A percentile compares a stretch with the other conserved stretches of the same genome.
These are phyloP conservation scores for Drosophila crucigera DNA, from an alignment of 2,888 invertebrate species.

Conservation along the genomic window DNA sequence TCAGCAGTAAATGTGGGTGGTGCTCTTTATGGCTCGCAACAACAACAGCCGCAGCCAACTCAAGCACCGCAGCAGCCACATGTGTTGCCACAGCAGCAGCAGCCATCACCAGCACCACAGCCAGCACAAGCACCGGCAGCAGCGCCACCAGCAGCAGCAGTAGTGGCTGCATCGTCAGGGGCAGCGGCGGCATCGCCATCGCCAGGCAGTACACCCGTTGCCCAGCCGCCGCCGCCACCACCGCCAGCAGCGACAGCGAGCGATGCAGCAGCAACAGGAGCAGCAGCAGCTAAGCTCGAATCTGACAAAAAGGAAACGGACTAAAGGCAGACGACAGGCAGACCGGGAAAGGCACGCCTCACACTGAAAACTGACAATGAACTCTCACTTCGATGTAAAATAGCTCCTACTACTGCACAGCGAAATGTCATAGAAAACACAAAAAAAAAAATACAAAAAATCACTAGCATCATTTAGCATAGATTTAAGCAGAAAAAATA, in stretches of 20 bases:
- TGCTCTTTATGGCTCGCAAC: conserved; percentile 48
- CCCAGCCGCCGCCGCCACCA: conserved; percentile 31
- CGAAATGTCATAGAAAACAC: conserved; percentile 17
- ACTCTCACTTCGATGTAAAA: conserved; percentile 21
- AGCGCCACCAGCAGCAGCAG: conserved; percentile 42
- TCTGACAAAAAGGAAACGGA: conserved; percentile 84
- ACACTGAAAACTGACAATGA: conserved; percentile 2
- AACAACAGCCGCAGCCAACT: conserved; percentile 27
- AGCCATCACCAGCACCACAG: conserved; percentile 33
- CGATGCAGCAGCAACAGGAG: conserved; percentile 47
- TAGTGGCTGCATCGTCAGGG: conserved; percentile 39
- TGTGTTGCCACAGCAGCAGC: conserved; percentile 38
- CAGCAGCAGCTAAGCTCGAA: conserved; percentile 68
- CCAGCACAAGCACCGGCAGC: conserved; percentile 37
- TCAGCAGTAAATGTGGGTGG: conserved; percentile 39
- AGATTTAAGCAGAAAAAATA: conserved; percentile 39
- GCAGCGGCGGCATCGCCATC: conserved; percentile 23
- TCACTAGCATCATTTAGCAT: conserved; percentile 27
- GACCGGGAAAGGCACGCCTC: neutral
- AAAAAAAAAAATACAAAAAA: neutral
- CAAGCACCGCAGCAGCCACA: conserved; percentile 25
- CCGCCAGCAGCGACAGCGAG: conserved; percentile 26
- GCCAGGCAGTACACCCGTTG: conserved; percentile 27
- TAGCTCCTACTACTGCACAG: conserved; percentile 30
- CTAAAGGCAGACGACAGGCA: conserved; percentile 37